Base-by-base conservation (phyloP, 1,140 invertebrate genomes). In the Holotrichia oblita region DNA sequence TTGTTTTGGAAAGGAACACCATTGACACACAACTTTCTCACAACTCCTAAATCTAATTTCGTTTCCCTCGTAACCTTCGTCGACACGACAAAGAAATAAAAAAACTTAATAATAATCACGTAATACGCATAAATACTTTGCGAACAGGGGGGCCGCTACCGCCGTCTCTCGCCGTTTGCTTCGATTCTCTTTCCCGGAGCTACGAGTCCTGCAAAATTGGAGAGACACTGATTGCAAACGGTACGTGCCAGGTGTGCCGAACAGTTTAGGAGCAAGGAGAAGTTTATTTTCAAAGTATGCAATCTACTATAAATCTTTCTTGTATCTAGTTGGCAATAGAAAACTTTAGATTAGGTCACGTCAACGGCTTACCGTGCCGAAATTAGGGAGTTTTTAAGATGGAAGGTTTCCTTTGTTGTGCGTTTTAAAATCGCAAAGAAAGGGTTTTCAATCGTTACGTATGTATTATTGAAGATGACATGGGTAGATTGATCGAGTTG, bases 281-380 rank as follows among this genome's bases (percentile, higher is more conserved):
- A n/a, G 44, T 48, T 48, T 48, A 48, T 48, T 48, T 48, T 48
- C 44, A 48, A 48, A 48, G 44, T 48, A 48, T 48, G 44, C 44
- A 48, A 48, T 48, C 44, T 48, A 48, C 44, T 48, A 48, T 48
- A 48, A 48, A 48, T 48, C 44, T 48, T 48, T n/a, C 44, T n/a
- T 10, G 12, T 14, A 14, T 12, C 44, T 4, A n/a, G 12, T 12
- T 48, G 12, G 44, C 44, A 12, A 48, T 48, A 48, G 44, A 48
- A 48, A 48, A 48, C 12, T 48, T 48, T 48, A 48, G 44, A 48
- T 48, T 48, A 48, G 44, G 12, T 48, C 44, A 48, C 44, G 44
- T 48, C 44, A 48, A 48, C 44, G 12, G 44, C 44, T 48, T 48
- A 48, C 44, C 44, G 44, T 48, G n/a, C 12, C 44, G 44, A 48